A percentile compares a stretch with the other conserved stretches of the same genome.
phyloP scores from a whole-genome alignment of 2,797 vertebrate species.

The Salmo trutta region DNA sequence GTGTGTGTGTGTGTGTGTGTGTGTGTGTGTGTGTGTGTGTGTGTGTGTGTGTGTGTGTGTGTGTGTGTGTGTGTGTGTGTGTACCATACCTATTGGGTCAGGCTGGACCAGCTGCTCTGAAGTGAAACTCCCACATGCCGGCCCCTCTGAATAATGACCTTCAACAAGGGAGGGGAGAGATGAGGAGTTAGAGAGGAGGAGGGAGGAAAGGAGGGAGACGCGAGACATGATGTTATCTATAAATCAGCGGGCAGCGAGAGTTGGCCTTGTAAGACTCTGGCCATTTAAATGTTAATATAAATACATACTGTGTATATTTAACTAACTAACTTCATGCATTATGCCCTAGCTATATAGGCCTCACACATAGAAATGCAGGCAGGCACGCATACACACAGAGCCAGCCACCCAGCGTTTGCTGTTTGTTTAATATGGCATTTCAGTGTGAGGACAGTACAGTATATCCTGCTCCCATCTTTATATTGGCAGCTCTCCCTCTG shows the following conservation, averaged over 20 bases:
- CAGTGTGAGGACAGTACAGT: conserved; percentile 64
- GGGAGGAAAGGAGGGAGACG: neutral
- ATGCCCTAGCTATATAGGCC: neutral
- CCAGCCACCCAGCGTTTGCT: conserved; percentile 55
- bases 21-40: conserved; percentile 10
- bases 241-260: neutral
- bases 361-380: neutral
- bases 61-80: conserved; percentile 9
- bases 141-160: conserved; percentile 49
- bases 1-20: conserved; percentile 6
- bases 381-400: conserved; percentile 9
- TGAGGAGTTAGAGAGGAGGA: neutral
- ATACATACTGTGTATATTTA: neutral
- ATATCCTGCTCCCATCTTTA: conserved; percentile 64
- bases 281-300: neutral
- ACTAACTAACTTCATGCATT: neutral
- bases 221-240: neutral
- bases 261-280: neutral
- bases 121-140: conserved; percentile 55
- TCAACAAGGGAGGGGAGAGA: conserved; percentile 24
- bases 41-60: conserved; percentile 12
- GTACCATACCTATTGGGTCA: conserved; percentile 45
- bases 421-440: conserved; percentile 71
- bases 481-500: conserved; percentile 52
- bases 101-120: conserved; percentile 51